Evolutionary conservation across 2,797 vertebrate genomes (phyloP), one percentile per base, ranked within the genome.

Genomic region (Hemibagrus guttatus): DNA sequence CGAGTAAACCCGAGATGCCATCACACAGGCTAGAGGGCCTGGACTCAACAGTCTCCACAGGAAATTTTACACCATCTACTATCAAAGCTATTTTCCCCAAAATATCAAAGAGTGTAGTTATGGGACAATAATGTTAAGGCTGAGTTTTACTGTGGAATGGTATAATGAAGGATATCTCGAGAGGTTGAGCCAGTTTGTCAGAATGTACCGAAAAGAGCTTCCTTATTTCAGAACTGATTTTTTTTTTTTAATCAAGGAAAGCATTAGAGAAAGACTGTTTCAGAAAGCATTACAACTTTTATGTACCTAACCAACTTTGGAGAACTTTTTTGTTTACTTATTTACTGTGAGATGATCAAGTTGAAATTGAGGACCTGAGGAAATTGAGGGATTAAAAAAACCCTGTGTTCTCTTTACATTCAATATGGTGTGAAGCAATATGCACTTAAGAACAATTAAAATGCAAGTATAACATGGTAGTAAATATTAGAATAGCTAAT

Each of bases 1-100:
- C 95, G 76, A 97, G 95, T 82, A 96, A 93, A 89, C 91, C 93
- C 0, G 97, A 97, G 4, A 93, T 91, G 6, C 93, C 95, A 0
- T 96, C 96, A 5, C 96, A 96, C 84, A 94, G 94, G 71, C 92
- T 93, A 13, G 97, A 97, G 63, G 95, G 94, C 2, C 49, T 95
- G 86, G 96, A 97, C 85, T 96, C 93, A 0, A 97, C 95, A 0
- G 93, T 95, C 26, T 97, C 96, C 28, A 94, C 95, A 0, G 95
- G 95, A 14, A 96, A 96, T 93, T 92, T 93, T 1, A 94, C 94
- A 4, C 95, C 95, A 6, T 94, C 94, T 0, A 92, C 95, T 0
- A 91, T 96, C 71, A 96, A 96, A 92, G 93, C 92, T 71, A 84
- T 94, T 85, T 93, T 93, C 81, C 95, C 95, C 52, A 92, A 89